Percentiles rank a stretch among this genome's conserved stretches.
Evolutionary conservation across 2,888 invertebrate species (phyloP).

Genomic region (Pyrochroa serraticornis): DNA sequence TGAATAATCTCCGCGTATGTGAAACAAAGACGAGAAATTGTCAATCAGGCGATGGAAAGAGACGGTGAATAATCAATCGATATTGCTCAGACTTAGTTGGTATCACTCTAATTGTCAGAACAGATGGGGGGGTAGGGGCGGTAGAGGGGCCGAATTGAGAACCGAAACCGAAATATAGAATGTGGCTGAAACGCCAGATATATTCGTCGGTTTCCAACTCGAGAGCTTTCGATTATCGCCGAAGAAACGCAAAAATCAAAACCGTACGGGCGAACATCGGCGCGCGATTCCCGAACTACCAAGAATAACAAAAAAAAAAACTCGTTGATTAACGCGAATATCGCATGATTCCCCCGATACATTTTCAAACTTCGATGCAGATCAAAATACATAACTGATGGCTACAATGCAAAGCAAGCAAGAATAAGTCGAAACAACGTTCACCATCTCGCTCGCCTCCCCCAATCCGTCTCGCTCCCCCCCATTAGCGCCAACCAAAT

Average conservation of each 20-base stretch:
- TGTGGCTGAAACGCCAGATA: slow-evolving; percentile 28
- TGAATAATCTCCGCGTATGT: slow-evolving; percentile 50
- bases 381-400: slow-evolving; percentile 44
- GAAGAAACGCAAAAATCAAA: slow-evolving; percentile 30
- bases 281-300: slow-evolving; percentile 21
- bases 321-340: slow-evolving; percentile 40
- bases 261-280: slow-evolving; percentile 14
- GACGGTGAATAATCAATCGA: slow-evolving; percentile 55
- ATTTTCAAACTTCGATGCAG: slow-evolving; percentile 29
- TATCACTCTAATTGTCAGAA: slow-evolving; percentile 58
- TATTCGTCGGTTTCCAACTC: slow-evolving; percentile 9
- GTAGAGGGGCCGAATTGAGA: slow-evolving; percentile 38
- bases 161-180: slow-evolving; percentile 45
- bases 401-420: slow-evolving; percentile 41
- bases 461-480: slow-evolving; percentile 31
- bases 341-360: slow-evolving; percentile 39
- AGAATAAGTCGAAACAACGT: slow-evolving; percentile 34
- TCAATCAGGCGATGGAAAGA: slow-evolving; percentile 48
- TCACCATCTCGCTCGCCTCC: slow-evolving; percentile 3
- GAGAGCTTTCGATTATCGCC: slow-evolving; percentile 39
- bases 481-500: slow-evolving; percentile 47
- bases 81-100: slow-evolving; percentile 56
- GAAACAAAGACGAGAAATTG: slow-evolving; percentile 49
- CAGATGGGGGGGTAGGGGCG: slow-evolving; percentile 35
- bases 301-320: slow-evolving; percentile 64